Evolutionary conservation across 2,888 invertebrate species (phyloP), one percentile per base, ranked within the genome.

Genomic region (Microchrysa polita): DNA sequence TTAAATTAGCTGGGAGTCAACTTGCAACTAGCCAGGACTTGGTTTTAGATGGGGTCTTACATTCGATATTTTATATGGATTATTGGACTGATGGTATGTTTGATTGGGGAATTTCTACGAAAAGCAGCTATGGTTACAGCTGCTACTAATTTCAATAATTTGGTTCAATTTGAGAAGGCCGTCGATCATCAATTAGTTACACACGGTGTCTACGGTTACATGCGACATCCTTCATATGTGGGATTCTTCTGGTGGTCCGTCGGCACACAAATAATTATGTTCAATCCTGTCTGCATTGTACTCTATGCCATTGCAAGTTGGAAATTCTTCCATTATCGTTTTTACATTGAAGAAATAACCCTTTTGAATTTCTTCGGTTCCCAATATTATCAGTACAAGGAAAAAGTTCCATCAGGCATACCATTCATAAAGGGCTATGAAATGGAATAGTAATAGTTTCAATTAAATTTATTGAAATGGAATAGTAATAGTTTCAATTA

Each of bases 201-300:
- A 0, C 88, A 90, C 79, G 99, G 99, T 0, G 90, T 98, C 23
- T 99, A 98, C 84, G 86, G 89, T 1, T 83, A 90, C 74, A 93
- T 91, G 80, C 87, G 99, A 55, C 99, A 99, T 87, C 99, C 99
- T 0, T 95, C 97, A 79, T 99, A 99, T 84, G 95, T 96, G 2
- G 98, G 98, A 12, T 99, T 98, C 98, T 98, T 98, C 87, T 94
- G 95, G 86, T 99, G 98, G 98, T 94, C 96, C 16, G 89, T 99
- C 74, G 98, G 98, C 55, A 99, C 98, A 12, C 99, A 99, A 94
- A 82, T 96, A 27, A 89, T 95, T 72, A 87, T 98, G 0, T 87
- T 94, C 74, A 99, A 99, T 86, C 98, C 98, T 0, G 52, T 98
- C 4, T 98, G 98, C 82, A 81, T 92, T 1, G 79, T 95, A 1